Conservation (phyloP, 2,113 vertebrate genomes). For the Eclectus roratus region DNA sequence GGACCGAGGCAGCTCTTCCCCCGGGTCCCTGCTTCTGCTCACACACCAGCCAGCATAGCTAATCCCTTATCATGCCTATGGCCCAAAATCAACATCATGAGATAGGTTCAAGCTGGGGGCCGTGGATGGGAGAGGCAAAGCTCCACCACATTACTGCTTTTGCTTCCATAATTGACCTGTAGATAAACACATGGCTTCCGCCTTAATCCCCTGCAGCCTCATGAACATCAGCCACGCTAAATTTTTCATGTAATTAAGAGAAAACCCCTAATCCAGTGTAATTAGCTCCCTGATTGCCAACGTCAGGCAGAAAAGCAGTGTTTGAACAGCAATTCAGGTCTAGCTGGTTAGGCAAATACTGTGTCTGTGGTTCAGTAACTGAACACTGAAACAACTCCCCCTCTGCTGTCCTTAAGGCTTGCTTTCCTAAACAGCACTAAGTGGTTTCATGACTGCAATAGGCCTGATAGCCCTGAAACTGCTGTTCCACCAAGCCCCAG, state of each 20-base stretch:
- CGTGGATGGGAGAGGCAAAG: background rate
- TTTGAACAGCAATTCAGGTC: conserved; percentile 76
- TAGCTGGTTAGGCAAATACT: conserved; percentile 72
- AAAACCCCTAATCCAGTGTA: conserved; percentile 78
- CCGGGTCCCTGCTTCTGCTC: background rate
- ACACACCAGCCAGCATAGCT: background rate
- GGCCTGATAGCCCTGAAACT: background rate
- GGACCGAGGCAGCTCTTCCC: background rate
- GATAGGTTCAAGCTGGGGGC: background rate
- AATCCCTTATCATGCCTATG: background rate
- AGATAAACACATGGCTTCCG: conserved; percentile 46
- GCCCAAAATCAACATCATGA: background rate
- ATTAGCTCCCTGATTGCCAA: conserved; percentile 79
- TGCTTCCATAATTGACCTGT: background rate
- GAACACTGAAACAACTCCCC: background rate
- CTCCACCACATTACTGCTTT: background rate
- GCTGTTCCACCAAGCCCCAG: background rate
- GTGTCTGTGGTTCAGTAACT: conserved; percentile 19
- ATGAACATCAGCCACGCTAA: conserved; percentile 63
- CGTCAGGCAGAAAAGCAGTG: conserved; percentile 66
- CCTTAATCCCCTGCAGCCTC: conserved; percentile 68
- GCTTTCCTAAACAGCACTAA: background rate
- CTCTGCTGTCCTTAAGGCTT: background rate
- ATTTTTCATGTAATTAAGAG: conserved; percentile 80
- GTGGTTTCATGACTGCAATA: background rate